Evolutionary conservation across 2,888 invertebrate genomes (phyloP), one percentile per base, ranked within the genome.

Genomic region (Drosophila algonquin): DNA sequence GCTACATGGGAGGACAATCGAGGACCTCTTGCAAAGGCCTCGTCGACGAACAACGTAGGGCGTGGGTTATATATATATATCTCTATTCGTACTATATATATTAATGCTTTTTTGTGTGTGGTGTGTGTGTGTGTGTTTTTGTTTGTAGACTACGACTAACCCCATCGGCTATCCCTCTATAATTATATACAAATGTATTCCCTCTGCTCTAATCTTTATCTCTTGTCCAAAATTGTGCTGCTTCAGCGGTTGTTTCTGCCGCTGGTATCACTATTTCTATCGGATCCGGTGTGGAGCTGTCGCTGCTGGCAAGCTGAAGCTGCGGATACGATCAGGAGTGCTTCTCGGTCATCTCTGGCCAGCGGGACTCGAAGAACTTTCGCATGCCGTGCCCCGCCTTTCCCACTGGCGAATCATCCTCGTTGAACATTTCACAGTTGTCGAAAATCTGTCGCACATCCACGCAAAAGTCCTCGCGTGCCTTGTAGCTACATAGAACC

Each of bases 401-500:
- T 2, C 99, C 99, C 50, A 99, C 98, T 0, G 98, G 98, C 81
- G 98, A 98, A 93, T 99, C 98, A 92, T 99, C 99, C 92, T 99
- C 99, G 92, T 99, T 99, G 93, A 99, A 99, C 61, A 97, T 97
- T 92, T 98, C 98, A 92, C 99, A 99, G 93, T 99, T 99, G 93
- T 97, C 96, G 93, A 99, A 99, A 90, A 99, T 98, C 80, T 98
- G 95, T 9, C 98, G 95, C 21, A 98, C 96, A 93, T 99, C 99
- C 2, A 95, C 94, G 69, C 97, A 96, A 93, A 99, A 99, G 80
- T 98, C 98, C 76, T 97, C 98, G 74, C 96, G 95, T 75, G 95
- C 95, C 93, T 98, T 98, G 93, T 99, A 99, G 79, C 98, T 98
- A 93, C n/a, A 53, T 52, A 16, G 21, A 21, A 18, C 6, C 5